A percentile compares a stretch with the other conserved stretches of the same genome.
Conservation (phyloP, 2,113 vertebrate species). For the Damaliscus lunatus region DNA sequence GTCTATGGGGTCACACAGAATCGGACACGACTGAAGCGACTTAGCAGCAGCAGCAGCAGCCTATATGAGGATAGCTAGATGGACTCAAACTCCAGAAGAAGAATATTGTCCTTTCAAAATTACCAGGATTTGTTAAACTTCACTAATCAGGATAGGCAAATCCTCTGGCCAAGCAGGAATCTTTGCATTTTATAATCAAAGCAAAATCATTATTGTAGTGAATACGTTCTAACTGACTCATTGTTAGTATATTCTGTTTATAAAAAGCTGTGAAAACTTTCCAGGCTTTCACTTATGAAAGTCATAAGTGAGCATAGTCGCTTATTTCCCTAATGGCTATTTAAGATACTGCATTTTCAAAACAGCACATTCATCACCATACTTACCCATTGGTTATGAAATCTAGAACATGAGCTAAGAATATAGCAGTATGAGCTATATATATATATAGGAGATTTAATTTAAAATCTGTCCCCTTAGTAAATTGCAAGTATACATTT, state of each 20-base stretch:
- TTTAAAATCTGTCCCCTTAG: not conserved
- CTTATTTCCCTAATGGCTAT: not conserved
- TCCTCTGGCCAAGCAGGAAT: not conserved
- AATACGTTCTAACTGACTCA: not conserved
- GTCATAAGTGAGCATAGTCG: not conserved
- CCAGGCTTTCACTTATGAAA: not conserved
- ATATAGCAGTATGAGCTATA: not conserved
- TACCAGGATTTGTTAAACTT: not conserved
- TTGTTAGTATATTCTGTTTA: not conserved
- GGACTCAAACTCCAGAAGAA: not conserved
- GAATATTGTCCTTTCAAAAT: not conserved
- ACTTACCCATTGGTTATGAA: not conserved
- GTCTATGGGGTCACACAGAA: no score
- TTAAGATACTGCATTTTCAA: not conserved
- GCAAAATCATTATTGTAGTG: not conserved
- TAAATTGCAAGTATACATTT: not conserved
- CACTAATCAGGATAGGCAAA: not conserved
- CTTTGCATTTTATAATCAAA: not conserved
- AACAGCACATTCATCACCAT: not conserved
- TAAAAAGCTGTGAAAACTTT: not conserved
- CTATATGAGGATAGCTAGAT: not conserved
- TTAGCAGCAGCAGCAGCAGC: no score
- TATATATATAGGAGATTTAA: not conserved
- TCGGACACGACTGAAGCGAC: no score
- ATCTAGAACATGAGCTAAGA: not conserved